Evolutionary conservation across 2,113 vertebrate genomes (phyloP), one percentile per base, ranked within the genome.

Genomic region (Emydura subglobosa): DNA sequence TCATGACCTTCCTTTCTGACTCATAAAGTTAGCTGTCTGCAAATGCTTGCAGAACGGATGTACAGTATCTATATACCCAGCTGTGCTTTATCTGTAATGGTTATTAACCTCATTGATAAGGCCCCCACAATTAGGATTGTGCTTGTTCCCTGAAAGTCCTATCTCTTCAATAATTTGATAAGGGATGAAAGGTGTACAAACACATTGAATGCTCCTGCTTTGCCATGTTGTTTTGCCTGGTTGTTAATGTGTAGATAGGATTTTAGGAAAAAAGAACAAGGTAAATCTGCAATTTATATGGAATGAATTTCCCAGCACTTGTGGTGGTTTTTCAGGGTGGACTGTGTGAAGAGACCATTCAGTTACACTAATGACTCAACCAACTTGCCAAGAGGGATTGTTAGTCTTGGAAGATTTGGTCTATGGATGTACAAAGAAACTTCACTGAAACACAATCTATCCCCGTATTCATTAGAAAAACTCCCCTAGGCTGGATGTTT

Each of bases 81-180:
- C 68, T 92, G 89, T 76, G 57, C 34, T 61, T 94, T 90, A 92
- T 82, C 79, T 89, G 29, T 51, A 93, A 68, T n/a, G 88, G 31
- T 74, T 84, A 78, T 24, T 78, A 92, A 87, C 61, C 49, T 91
- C 74, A 42, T 54, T 42, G 82, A 90, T 76, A 79, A 85, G 57
- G 79, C 34, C 85, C 78, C 55, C 74, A 59, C 47, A 95, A 34
- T 0, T 0, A 83, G 29, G 86, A 79, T 90, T 92, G 6, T 80
- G 44, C 81, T 91, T 91, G 74, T 51, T 92, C n/a, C 89, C 59
- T 90, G 72, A 91, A 80, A 72, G 29, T 31, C 50, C 83, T 82
- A 86, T 91, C 84, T 94, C 5, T 10, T 47, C 21, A 51, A 82
- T 78, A 82, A 86, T 85, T 82, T 82, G 9, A n/a, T 22, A 82